Conservation (phyloP, 2,888 invertebrate genomes). For the Hirtodrosophila confusa region DNA sequence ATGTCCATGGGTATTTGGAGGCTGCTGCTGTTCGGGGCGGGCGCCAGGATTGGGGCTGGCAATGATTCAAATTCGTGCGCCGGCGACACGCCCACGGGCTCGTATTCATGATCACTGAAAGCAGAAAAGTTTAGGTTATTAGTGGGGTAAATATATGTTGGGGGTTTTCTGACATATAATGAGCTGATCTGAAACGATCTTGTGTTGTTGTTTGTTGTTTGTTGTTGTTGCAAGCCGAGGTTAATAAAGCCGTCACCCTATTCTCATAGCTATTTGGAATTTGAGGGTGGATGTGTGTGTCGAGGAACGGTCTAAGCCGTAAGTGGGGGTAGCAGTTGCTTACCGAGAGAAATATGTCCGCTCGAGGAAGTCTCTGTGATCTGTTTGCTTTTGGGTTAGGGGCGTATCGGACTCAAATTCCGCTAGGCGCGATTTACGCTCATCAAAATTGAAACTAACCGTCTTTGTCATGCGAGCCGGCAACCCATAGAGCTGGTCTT, state of each 20-base stretch:
- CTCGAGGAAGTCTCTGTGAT: conserved; percentile 81
- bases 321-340: conserved; percentile 69
- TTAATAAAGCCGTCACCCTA: conserved; percentile 66
- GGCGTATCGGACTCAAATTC: conserved; percentile 77
- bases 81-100: conserved; percentile 91
- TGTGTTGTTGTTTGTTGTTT: conserved; percentile 25
- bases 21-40: conserved; percentile 36
- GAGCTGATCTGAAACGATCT: conserved; percentile 13
- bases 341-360: conserved; percentile 83
- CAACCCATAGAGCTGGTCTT: conserved; percentile 75
- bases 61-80: conserved; percentile 37
- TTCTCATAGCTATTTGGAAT: conserved; percentile 27
- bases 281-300: conserved; percentile 44
- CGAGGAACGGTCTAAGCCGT: conserved; percentile 34
- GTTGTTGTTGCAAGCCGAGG: conserved; percentile 55
- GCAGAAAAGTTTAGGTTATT: conserved; percentile 34
- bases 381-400: conserved; percentile 73
- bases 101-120: conserved; percentile 96
- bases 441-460: conserved; percentile 84
- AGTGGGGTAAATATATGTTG: not conserved
- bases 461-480: conserved; percentile 83
- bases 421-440: conserved; percentile 81
- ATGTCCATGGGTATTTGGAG: conserved; percentile 63
- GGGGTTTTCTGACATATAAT: not conserved
- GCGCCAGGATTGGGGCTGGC: conserved; percentile 59